Evolutionary conservation across 2,797 vertebrate species (phyloP), one percentile per base, ranked within the genome.

Genomic region (Crocidura indochinensis): DNA sequence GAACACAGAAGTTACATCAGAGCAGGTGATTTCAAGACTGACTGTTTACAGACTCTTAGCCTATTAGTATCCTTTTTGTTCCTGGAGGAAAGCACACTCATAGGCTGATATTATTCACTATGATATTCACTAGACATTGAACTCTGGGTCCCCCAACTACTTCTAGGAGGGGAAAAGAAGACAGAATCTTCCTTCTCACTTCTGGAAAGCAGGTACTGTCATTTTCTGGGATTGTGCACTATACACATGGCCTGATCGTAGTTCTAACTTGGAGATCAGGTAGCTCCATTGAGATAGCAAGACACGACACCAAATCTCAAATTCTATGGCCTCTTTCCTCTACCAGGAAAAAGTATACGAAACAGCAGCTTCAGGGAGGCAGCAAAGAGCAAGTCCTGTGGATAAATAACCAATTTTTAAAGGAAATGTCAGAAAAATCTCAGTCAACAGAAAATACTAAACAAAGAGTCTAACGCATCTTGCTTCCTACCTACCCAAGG

Each of bases 381-480:
- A n/a, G 6, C 75, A 89, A 89, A 94, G 27, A 93, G 95, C 96
- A 91, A 86, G 92, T 93, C 90, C 87, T 68, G 87, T 84, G 92
- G 93, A 96, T 84, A 97, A 95, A 96, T 94, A 80, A 96, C 88
- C 80, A 88, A 86, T 11, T 74, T 72, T 97, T 95, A 14, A 31
- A 69, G 1, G 94, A 96, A 95, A 95, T 94, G 93, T 92, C 76
- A 77, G 93, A 97, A 96, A 94, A 96, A 93, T 86, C 94, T 96
- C 93, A 94, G 71, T 84, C 84, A 95, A 91, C 81, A 97, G 95
- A 95, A 94, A 83, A 96, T 96, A 95, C 69, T 24, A 79, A 82
- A 92, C n/a, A 93, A 97, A 89, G 94, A 95, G 91, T 38, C 94
- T 95, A 60, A 60, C 91, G 24, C 87, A 75, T 83, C 94, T 92